These are phyloP conservation scores for Caenorhabditis panamensis DNA, from an alignment of 2,888 invertebrate genomes.

Conservation along the genomic window DNA sequence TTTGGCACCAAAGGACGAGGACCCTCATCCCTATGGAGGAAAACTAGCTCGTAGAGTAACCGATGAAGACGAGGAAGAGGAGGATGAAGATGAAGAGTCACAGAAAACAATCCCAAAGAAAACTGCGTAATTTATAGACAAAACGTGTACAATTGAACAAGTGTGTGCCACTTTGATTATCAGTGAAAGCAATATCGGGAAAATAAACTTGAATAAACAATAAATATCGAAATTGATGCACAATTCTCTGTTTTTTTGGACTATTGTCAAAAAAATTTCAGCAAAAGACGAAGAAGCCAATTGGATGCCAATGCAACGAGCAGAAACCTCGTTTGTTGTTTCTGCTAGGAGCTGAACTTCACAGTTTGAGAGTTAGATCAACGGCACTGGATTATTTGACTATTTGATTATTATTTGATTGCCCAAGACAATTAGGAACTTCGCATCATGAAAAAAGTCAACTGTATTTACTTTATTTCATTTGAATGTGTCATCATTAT, in stretches of 20 bases:
- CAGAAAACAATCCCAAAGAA: conserved; percentile 37
- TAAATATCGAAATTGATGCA: too few species aligned
- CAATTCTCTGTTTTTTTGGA: neutral
- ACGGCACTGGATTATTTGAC: conserved; percentile 23
- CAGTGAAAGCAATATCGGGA: neutral
- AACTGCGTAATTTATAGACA: conserved; percentile 43
- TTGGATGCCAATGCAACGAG: neutral
- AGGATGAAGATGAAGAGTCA: conserved; percentile 26
- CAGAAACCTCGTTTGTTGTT: neutral
- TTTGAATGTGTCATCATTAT: conserved; percentile 36
- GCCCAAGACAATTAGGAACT: conserved; percentile 16
- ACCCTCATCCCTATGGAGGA: conserved; percentile 40
- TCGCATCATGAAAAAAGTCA: conserved; percentile 25
- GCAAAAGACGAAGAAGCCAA: too few species aligned
- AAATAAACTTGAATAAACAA: neutral
- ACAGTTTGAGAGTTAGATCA: conserved; percentile 15
- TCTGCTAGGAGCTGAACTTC: neutral
- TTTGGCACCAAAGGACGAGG: conserved; percentile 32
- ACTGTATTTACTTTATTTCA: conserved; percentile 28
- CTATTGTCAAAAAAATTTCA: too few species aligned
- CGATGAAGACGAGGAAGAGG: conserved; percentile 38
- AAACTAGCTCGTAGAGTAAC: conserved; percentile 12
- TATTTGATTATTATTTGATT: conserved; percentile 35
- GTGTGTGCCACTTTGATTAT: conserved; percentile 9
- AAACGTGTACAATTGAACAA: conserved; percentile 18